phyloP scores from a whole-genome alignment of 1,140 invertebrate genomes.

The Homarus americanus region DNA sequence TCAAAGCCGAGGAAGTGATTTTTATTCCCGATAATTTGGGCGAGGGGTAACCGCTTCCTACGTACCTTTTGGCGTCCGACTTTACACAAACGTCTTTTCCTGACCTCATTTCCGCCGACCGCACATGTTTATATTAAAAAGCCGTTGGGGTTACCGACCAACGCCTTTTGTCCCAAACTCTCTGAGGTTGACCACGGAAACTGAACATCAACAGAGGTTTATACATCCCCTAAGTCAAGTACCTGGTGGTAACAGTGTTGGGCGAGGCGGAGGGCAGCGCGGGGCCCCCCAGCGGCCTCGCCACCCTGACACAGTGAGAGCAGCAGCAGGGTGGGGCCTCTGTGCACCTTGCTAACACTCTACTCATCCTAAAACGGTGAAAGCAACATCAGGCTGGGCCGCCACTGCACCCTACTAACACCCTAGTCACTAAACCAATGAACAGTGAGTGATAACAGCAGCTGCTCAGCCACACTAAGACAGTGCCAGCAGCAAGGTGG shows the following conservation, averaged over 20 bases:
- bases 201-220: background rate
- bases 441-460: too few species aligned
- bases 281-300: background rate
- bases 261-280: background rate
- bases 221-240: background rate
- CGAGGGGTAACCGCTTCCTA: conserved; percentile 25
- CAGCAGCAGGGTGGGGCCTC: background rate
- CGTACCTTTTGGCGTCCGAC: background rate
- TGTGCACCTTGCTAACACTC: too few species aligned
- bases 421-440: too few species aligned
- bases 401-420: too few species aligned
- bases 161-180: background rate
- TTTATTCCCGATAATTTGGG: conserved; percentile 11
- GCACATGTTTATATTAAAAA: background rate
- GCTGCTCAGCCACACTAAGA: too few species aligned
- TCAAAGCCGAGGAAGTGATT: conserved; percentile 60
- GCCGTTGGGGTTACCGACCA: background rate
- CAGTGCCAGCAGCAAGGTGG: background rate
- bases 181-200: background rate
- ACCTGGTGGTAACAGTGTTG: background rate
- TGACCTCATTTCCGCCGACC: conserved; percentile 53
- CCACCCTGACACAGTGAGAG: background rate
- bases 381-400: too few species aligned
- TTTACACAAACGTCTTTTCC: conserved; percentile 34
- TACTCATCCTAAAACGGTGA: too few species aligned